Percentiles rank a stretch among this genome's conserved stretches.
Conservation (phyloP, 2,888 invertebrate genomes). For the Lasioglossum leucozonium region DNA sequence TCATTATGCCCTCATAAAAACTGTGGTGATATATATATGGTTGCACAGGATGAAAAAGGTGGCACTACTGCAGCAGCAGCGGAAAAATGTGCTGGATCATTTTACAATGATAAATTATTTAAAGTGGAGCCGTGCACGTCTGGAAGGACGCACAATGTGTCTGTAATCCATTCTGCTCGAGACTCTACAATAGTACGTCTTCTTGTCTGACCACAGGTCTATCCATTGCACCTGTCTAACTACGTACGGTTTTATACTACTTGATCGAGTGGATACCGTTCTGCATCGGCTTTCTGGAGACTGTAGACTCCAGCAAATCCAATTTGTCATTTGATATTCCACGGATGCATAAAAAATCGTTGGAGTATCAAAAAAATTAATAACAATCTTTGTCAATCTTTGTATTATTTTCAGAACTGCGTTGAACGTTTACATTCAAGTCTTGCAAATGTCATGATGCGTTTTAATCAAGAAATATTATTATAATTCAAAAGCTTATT, state of each 20-base stretch:
- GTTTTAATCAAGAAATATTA: no score
- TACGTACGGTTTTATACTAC: slow-evolving; percentile 5
- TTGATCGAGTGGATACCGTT: slow-evolving; percentile 18
- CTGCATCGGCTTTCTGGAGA: not conserved
- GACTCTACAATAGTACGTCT: not conserved
- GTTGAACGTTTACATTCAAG: no score
- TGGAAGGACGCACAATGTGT: not conserved
- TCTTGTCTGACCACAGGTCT: not conserved
- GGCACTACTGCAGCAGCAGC: not conserved
- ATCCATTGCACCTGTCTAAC: not conserved
- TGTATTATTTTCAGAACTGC: not conserved
- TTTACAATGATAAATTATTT: slow-evolving; percentile 15
- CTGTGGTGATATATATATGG: not conserved
- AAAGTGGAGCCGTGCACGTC: not conserved
- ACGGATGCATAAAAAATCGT: not conserved
- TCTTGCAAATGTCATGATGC: no score
- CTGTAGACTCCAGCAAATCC: not conserved
- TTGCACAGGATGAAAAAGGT: not conserved
- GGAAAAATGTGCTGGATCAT: slow-evolving; percentile 10
- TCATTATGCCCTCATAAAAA: not conserved
- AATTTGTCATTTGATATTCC: not conserved
- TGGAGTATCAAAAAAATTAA: not conserved
- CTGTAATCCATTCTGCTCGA: slow-evolving; percentile 30
- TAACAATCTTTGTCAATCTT: not conserved
- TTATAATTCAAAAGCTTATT: no score